A percentile compares a stretch with the other conserved stretches of the same genome.
phyloP scores from a whole-genome alignment of 2,888 invertebrate genomes.

The Cephus nigrinus region DNA sequence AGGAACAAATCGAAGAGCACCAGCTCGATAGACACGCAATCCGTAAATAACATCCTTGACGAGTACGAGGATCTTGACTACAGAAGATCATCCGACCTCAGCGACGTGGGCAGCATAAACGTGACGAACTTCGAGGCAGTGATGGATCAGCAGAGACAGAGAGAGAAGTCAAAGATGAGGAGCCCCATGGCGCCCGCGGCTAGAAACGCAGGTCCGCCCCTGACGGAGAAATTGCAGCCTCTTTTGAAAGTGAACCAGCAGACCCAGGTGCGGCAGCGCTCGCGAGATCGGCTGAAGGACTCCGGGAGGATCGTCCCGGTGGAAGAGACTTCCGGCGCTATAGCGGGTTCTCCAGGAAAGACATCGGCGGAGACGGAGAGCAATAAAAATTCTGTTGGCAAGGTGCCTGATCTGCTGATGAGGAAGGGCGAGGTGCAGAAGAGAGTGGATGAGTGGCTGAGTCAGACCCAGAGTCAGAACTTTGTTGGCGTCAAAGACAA shows the following conservation, averaged over 20 bases:
- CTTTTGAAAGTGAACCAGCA: slow-evolving; percentile 51
- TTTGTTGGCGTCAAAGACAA: slow-evolving; percentile 35
- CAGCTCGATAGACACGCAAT: slow-evolving; percentile 57
- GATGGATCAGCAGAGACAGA: slow-evolving; percentile 45
- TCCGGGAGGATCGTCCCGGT: slow-evolving; percentile 18
- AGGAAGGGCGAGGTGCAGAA: slow-evolving; percentile 57
- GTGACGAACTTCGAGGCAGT: slow-evolving; percentile 51
- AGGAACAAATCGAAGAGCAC: slow-evolving; percentile 54
- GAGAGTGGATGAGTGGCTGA: slow-evolving; percentile 57
- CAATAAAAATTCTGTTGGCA: slow-evolving; percentile 26
- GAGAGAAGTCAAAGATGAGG: slow-evolving; percentile 12
- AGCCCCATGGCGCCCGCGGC: slow-evolving; percentile 2
- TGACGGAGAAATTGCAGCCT: slow-evolving; percentile 26
- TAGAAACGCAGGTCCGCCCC: slow-evolving; percentile 20
- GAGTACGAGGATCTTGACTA: slow-evolving; percentile 57
- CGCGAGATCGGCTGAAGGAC: slow-evolving; percentile 40
- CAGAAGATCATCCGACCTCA: slow-evolving; percentile 50
- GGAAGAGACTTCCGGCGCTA: slow-evolving; percentile 14
- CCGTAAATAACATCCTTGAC: slow-evolving; percentile 57
- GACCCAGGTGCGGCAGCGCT: slow-evolving; percentile 53
- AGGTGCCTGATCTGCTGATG: slow-evolving; percentile 43
- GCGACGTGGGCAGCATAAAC: slow-evolving; percentile 50
- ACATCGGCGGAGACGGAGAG: slow-evolving; percentile 18
- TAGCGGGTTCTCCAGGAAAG: slow-evolving; percentile 11
- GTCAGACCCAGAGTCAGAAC: slow-evolving; percentile 51